These are phyloP conservation scores for Oopsacas minuta DNA, from an alignment of 37 sponge, comb jelly and placozoan genomes.

Conservation along the genomic window DNA sequence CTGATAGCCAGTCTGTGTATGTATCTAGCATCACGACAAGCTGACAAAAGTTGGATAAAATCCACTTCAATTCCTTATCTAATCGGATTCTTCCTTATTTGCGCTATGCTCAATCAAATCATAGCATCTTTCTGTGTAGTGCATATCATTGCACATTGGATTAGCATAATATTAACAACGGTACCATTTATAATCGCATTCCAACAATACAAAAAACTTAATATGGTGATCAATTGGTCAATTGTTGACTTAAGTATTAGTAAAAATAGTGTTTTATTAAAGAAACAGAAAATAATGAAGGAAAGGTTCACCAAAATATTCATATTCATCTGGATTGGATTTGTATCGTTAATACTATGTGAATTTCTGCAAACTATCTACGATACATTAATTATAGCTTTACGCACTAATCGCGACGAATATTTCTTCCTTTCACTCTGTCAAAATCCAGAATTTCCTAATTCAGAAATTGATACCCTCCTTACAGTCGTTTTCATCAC, in stretches of 20 bases:
- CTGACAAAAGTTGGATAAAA: not conserved
- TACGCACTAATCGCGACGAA: not conserved
- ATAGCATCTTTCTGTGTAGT: not conserved
- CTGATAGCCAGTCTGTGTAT: not conserved
- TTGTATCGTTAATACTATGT: not conserved
- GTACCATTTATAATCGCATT: not conserved
- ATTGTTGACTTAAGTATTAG: not conserved
- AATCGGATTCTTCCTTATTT: not conserved
- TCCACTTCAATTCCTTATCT: not conserved
- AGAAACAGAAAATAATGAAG: not conserved
- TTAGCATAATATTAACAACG: not conserved
- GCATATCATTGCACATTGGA: not conserved
- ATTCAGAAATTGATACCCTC: not conserved
- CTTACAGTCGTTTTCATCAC: not conserved
- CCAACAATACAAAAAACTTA: not conserved
- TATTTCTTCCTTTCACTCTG: not conserved
- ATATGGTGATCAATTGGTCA: not conserved
- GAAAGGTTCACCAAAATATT: not conserved
- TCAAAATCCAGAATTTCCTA: not conserved
- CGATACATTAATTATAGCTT: not conserved
- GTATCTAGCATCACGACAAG: not conserved
- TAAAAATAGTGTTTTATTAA: not conserved
- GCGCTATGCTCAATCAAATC: not conserved
- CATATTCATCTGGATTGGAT: not conserved
- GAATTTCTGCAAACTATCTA: not conserved